These are phyloP conservation scores for cattle (Bos taurus) DNA, from an alignment of 2,113 vertebrate species.

Conservation along the genomic window DNA sequence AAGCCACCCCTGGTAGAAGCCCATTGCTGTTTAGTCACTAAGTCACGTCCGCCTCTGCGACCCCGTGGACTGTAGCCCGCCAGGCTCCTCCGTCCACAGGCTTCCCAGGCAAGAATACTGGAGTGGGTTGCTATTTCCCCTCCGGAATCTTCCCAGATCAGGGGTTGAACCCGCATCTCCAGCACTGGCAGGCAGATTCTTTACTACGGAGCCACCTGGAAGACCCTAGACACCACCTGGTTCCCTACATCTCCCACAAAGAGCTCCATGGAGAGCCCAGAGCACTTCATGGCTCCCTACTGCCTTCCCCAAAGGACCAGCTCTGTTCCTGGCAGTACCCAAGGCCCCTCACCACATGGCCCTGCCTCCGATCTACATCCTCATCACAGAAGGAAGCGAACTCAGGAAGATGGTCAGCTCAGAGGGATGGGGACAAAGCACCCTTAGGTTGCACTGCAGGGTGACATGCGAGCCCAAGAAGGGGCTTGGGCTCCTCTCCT, in stretches of 20 bases:
- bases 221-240: not conserved
- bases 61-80: not conserved
- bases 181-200: not conserved
- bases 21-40: too few species aligned
- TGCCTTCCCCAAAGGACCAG: not conserved
- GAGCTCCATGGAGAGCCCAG: not conserved
- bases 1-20: not conserved
- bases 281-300: not conserved
- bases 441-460: not conserved
- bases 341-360: not conserved
- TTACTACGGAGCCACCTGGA: not conserved
- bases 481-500: not conserved
- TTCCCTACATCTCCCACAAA: not conserved
- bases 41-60: not conserved
- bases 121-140: not conserved
- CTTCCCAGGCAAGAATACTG: not conserved
- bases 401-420: not conserved
- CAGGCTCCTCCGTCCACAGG: not conserved
- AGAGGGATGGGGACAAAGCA: not conserved
- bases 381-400: not conserved
- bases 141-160: not conserved
- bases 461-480: not conserved
- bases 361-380: not conserved
- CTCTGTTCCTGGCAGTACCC: not conserved
- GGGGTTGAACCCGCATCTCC: not conserved